These are phyloP conservation scores for Muscicapa comitata DNA, from an alignment of 2,797 vertebrate genomes.

Conservation along the genomic window DNA sequence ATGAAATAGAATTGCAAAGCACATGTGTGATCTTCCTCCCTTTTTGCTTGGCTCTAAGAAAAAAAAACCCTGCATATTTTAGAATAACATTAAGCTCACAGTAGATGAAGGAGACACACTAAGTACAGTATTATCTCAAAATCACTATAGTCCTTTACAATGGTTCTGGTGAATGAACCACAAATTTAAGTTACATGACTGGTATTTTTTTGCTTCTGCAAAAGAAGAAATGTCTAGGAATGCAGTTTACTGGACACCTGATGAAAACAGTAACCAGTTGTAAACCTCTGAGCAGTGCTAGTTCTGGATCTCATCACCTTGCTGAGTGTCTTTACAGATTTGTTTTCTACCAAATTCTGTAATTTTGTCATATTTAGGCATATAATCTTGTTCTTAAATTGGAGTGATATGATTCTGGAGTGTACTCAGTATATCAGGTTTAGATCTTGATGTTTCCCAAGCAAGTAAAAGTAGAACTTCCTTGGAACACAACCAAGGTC, in stretches of 20 bases:
- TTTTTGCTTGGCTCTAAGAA: not conserved
- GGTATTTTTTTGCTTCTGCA: not conserved
- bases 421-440: not conserved
- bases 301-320: not conserved
- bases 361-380: not conserved
- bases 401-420: not conserved
- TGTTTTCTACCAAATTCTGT: not conserved
- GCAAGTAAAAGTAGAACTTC: not conserved
- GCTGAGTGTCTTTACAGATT: not conserved
- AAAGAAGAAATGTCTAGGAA: not conserved
- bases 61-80: not conserved
- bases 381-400: not conserved
- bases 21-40: not conserved
- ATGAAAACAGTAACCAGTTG: not conserved
- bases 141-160: not conserved
- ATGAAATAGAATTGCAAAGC: not conserved
- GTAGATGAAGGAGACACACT: fast-evolving
- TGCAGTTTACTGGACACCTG: not conserved
- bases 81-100: not conserved
- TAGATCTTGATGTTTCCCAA: not conserved
- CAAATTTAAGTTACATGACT: not conserved
- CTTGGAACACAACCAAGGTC: not conserved
- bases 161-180: not conserved
- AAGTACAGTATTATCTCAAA: not conserved
- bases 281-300: not conserved